Evolutionary conservation across 2,113 vertebrate species (phyloP), one percentile per base, ranked within the genome.

Genomic region (Laticauda laticaudata): DNA sequence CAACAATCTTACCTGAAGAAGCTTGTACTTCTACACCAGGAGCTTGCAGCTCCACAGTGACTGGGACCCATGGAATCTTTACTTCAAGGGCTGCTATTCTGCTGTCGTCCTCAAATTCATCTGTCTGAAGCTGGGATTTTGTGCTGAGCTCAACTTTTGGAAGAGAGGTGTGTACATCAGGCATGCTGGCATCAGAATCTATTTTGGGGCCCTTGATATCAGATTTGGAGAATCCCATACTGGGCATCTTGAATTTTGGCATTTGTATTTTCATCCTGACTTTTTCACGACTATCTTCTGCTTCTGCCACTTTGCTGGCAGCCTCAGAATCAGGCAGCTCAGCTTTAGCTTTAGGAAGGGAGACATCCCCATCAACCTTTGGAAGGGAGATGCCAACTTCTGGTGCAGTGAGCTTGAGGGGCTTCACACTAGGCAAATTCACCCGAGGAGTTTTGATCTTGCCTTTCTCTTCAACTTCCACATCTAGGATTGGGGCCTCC

Each of bases 401-500:
- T 53, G 54, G 91, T 3, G 11, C 5, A 23, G 85, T 89, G 11
- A 90, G 1, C 1, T 56, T 57, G 21, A 21, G 90, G 20, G 23
- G 1, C 55, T 88, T 86, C 54, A 91, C 64, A 3, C 10, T 90
- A 8, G 89, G 61, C 90, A 91, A 0, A 0, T 87, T 0, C 0
- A 0, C 0, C 14, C 8, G 0, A 0, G 0, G 0, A 0, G 0
- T 0, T 9, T 39, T 0, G 0, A 0, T 10, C 0, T 1, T 26
- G 0, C 55, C 0, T 0, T 39, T 87, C 0, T 91, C 10, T 0
- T 2, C 0, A 0, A 0, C 4, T 14, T 55, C 0, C 0, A 0
- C 45, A 34, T 93, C 29, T 0, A 0, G 0, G 0, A 0, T 34
- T 7, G 69, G n/a, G n/a, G 5, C n/a, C 15, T 20, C 15, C 14